A percentile compares a stretch with the other conserved stretches of the same genome.
phyloP scores from a whole-genome alignment of 2,113 vertebrate species.

The Talpa occidentalis region DNA sequence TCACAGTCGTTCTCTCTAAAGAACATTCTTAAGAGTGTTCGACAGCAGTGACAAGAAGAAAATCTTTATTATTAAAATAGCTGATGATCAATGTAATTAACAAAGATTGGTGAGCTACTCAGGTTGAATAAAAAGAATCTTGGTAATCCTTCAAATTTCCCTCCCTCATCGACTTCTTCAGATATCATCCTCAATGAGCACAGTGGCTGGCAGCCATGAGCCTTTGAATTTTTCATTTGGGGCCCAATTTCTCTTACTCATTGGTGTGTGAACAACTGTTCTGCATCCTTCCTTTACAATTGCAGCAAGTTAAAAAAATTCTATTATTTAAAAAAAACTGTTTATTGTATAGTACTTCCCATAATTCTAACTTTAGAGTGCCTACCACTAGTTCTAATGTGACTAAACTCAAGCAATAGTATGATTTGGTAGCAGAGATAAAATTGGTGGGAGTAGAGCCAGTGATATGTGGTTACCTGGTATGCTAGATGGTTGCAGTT shows the following conservation, averaged over 20 bases:
- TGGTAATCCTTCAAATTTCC: neutral
- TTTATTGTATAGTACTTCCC: neutral
- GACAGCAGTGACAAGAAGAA: neutral
- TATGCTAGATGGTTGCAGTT: neutral
- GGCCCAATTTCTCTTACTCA: neutral
- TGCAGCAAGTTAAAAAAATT: neutral
- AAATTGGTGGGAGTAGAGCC: neutral
- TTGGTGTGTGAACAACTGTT: neutral
- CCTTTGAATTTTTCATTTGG: neutral
- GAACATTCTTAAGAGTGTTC: constrained; percentile 30
- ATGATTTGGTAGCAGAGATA: neutral
- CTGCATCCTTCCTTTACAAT: constrained; percentile 6
- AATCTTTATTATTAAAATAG: neutral
- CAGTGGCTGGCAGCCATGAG: neutral
- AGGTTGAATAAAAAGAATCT: neutral
- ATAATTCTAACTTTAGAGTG: neutral
- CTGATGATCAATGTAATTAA: constrained; percentile 18
- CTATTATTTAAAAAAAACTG: neutral
- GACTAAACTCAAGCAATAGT: neutral
- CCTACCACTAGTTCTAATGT: neutral
- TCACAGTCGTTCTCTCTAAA: constrained; percentile 28
- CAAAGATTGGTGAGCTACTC: neutral
- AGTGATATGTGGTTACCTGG: neutral
- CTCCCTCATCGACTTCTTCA: neutral
- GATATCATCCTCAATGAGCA: neutral